Conservation (phyloP, 2,797 vertebrate genomes). For the Dermochelys coriacea region DNA sequence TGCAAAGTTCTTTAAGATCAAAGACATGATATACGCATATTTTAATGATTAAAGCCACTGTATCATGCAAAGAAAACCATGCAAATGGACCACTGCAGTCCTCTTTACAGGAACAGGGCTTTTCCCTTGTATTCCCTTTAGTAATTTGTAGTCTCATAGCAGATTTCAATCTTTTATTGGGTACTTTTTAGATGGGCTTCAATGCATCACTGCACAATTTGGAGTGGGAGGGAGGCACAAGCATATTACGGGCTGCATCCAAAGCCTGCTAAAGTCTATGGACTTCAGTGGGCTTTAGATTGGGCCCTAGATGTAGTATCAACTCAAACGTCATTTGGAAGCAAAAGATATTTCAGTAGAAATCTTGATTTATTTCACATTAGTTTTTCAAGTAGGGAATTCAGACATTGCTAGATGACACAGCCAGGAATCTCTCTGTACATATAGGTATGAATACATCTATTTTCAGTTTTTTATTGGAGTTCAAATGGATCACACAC, state of each 20-base stretch:
- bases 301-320: neutral
- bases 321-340: neutral
- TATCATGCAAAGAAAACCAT: neutral
- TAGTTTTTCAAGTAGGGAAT: neutral
- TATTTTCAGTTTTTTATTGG: neutral
- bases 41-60: neutral
- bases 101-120: neutral
- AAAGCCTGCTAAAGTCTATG: neutral
- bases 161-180: neutral
- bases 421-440: neutral
- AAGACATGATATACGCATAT: neutral
- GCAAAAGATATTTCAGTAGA: neutral
- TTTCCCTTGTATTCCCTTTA: accelerated
- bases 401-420: neutral
- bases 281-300: neutral
- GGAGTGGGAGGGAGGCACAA: neutral
- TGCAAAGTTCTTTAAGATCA: neutral
- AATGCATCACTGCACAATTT: neutral
- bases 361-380: neutral
- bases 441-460: neutral
- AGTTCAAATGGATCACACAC: neutral
- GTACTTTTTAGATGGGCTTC: neutral
- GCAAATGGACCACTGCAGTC: neutral
- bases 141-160: neutral
- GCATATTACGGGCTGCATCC: neutral